phyloP scores from a whole-genome alignment of 2,888 invertebrate species.

The Leptinotarsa tumamoca region DNA sequence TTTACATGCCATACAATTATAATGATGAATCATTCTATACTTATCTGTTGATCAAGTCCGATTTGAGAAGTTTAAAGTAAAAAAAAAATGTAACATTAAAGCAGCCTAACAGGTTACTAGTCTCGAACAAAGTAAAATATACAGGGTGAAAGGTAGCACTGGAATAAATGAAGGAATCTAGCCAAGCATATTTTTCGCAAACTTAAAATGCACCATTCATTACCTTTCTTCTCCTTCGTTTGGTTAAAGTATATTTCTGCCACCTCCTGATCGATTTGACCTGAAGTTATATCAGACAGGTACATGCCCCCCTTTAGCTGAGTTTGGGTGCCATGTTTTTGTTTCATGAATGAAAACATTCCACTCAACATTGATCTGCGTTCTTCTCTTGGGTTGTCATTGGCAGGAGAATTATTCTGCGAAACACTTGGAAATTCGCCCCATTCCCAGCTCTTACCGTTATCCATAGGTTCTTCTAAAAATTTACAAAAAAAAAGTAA shows the following conservation, averaged over 20 bases:
- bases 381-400: conserved; percentile 52
- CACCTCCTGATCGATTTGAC: conserved; percentile 92
- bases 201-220: conserved; percentile 46
- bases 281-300: conserved; percentile 90
- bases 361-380: conserved; percentile 83
- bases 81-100: too few relatives aligned
- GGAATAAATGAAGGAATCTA: neutral
- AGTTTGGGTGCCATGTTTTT: conserved; percentile 65
- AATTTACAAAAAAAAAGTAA: neutral
- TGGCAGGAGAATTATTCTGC: conserved; percentile 55
- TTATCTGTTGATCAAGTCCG: too few relatives aligned
- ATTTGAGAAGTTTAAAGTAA: too few relatives aligned
- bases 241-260: conserved; percentile 86
- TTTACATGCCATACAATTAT: too few relatives aligned
- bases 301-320: conserved; percentile 82
- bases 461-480: conserved; percentile 56
- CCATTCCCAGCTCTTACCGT: conserved; percentile 87
- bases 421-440: conserved; percentile 80
- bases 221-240: conserved; percentile 55
- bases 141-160: too few relatives aligned
- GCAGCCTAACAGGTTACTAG: too few relatives aligned
- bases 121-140: too few relatives aligned
- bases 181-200: neutral
- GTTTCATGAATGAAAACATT: conserved; percentile 94
- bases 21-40: too few relatives aligned